Conservation (phyloP, 2,888 invertebrate species). For the Parapristionchus giblindavisi region DNA sequence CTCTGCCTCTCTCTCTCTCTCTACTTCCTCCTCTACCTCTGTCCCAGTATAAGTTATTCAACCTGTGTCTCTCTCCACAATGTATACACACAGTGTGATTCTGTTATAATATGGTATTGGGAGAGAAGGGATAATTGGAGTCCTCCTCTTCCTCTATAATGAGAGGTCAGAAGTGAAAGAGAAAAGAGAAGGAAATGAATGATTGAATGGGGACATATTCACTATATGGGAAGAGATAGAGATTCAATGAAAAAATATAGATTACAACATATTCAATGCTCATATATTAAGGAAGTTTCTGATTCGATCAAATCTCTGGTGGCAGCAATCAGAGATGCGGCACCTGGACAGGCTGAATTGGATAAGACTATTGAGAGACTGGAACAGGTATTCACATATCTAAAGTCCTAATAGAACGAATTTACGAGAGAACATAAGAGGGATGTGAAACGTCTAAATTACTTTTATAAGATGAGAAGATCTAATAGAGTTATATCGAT, state of each 20-base stretch:
- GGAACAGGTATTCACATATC: slow-evolving; percentile 34
- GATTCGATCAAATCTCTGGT: slow-evolving; percentile 94
- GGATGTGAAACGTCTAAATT: not conserved
- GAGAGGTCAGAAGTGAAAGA: slow-evolving; percentile 22
- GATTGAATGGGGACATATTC: not conserved
- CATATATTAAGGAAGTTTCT: slow-evolving; percentile 76
- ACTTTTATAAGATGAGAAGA: no score
- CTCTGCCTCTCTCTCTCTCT: not conserved
- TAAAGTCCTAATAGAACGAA: no score
- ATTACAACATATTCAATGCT: not conserved
- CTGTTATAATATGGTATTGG: not conserved
- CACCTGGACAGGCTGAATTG: slow-evolving; percentile 93
- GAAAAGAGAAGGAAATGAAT: not conserved
- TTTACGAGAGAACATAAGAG: not conserved
- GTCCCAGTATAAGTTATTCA: not conserved
- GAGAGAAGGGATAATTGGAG: slow-evolving; percentile 7
- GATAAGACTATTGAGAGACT: slow-evolving; percentile 77
- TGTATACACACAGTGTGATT: no score
- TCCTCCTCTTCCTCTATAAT: slow-evolving; percentile 1
- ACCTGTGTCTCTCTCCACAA: not conserved
- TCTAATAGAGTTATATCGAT: no score
- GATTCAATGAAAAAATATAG: not conserved
- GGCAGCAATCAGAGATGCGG: slow-evolving; percentile 86
- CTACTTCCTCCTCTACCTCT: not conserved
- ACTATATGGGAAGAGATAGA: not conserved